These are phyloP conservation scores for Zosterops pallidus DNA, from an alignment of 2,113 vertebrate genomes.

Conservation along the genomic window DNA sequence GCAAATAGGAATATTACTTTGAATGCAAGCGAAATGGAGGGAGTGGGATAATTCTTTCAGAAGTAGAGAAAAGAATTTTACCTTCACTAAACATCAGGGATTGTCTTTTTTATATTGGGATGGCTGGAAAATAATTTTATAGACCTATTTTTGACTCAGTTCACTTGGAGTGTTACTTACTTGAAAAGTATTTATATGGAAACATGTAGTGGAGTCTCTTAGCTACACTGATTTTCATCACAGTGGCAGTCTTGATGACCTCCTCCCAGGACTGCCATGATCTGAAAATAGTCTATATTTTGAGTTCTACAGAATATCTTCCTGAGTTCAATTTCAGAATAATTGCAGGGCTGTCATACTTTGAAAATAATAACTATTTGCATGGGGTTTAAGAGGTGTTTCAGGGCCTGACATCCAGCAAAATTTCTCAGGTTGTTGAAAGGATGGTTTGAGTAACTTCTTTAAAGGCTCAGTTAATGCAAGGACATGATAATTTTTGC, in stretches of 20 bases:
- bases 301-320: background rate
- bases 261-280: background rate
- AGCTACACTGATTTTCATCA: background rate
- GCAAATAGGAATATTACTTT: background rate
- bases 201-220: background rate
- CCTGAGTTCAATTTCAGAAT: background rate
- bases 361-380: background rate
- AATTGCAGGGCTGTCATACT: background rate
- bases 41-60: background rate
- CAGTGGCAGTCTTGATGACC: background rate
- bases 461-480: background rate
- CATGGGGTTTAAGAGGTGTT: background rate
- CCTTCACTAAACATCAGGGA: background rate
- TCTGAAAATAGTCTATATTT: background rate
- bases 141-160: fast-evolving
- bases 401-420: background rate
- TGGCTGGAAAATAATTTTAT: background rate
- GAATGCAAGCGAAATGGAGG: background rate
- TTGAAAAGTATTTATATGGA: background rate
- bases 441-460: background rate
- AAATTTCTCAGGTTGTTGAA: background rate
- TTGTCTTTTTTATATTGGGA: background rate
- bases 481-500: background rate
- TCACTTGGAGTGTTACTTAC: background rate
- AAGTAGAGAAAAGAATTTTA: background rate